Conservation (phyloP, 1,140 invertebrate species). For the Eufriesea mexicana region DNA sequence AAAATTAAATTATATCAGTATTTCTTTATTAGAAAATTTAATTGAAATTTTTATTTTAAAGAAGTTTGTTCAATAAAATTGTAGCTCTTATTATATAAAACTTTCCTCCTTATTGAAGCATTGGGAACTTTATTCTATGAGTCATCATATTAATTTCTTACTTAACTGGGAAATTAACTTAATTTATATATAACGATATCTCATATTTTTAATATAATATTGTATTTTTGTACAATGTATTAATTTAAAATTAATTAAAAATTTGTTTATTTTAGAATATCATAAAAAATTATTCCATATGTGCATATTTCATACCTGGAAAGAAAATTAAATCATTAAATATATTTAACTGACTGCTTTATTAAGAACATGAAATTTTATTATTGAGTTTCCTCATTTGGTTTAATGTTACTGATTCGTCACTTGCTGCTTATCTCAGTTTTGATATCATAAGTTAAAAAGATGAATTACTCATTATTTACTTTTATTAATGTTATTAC, state of each 20-base stretch:
- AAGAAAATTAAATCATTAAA: constrained; percentile 13
- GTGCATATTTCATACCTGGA: background rate
- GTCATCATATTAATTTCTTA: constrained; percentile 40
- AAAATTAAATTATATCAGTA: background rate
- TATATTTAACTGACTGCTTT: background rate
- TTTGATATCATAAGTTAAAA: background rate
- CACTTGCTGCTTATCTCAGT: background rate
- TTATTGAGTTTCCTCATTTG: background rate
- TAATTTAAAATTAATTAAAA: background rate
- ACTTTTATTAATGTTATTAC: background rate
- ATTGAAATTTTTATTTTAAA: background rate
- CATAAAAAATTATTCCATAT: background rate
- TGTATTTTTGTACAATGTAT: background rate
- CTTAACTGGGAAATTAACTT: constrained; percentile 20
- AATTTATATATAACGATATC: background rate
- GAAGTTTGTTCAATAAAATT: background rate
- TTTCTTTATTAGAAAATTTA: background rate
- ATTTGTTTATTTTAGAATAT: constrained; percentile 3
- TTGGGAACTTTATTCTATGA: constrained; percentile 28
- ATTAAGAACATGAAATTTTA: background rate
- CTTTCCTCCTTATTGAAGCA: constrained; percentile 9
- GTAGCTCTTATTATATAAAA: background rate
- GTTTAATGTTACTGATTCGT: background rate
- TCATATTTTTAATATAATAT: background rate
- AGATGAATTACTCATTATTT: constrained; percentile 9